Percentiles rank a stretch among this genome's conserved stretches.
Evolutionary conservation across 2,797 vertebrate species (phyloP).

Genomic region (Smutsia gigantea): DNA sequence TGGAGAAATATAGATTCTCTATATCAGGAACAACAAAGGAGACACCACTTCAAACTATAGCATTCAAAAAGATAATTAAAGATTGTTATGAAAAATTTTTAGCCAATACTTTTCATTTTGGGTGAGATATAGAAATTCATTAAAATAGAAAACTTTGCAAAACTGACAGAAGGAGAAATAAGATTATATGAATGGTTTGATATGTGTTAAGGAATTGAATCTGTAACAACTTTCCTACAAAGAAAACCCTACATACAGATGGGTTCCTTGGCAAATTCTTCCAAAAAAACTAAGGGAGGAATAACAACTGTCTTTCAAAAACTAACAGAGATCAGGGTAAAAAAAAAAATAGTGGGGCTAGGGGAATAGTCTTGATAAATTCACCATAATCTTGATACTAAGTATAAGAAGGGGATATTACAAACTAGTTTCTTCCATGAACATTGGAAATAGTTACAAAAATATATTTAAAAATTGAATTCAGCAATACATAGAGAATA

Average conservation of each 20-base stretch:
- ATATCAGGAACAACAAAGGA: background rate
- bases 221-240: background rate
- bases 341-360: background rate
- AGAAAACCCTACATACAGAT: background rate
- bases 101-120: background rate
- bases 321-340: background rate
- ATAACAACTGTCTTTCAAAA: background rate
- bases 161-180: background rate
- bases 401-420: background rate
- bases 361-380: background rate
- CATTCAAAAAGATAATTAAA: background rate
- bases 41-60: background rate
- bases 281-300: background rate
- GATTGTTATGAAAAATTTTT: background rate
- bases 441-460: background rate
- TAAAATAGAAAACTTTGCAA: background rate
- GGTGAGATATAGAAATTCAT: background rate
- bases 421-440: background rate
- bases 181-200: background rate
- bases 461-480: background rate
- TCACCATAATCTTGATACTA: background rate
- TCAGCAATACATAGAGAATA: background rate
- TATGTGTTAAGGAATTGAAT: background rate
- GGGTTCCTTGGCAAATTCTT: background rate
- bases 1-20: background rate